These are phyloP conservation scores for Enoplosus armatus DNA, from an alignment of 2,797 vertebrate genomes.

Conservation along the genomic window DNA sequence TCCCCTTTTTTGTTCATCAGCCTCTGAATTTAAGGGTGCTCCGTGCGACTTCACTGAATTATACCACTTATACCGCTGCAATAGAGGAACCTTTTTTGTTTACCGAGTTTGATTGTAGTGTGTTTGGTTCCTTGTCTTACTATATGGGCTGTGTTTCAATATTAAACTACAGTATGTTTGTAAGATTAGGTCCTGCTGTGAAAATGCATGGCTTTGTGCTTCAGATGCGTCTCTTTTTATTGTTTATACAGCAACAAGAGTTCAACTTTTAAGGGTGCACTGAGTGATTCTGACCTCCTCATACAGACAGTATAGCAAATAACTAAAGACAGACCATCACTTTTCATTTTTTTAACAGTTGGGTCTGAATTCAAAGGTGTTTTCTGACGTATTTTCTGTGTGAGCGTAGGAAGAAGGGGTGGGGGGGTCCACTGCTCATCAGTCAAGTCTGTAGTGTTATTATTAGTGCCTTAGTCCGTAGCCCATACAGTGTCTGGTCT, in stretches of 20 bases:
- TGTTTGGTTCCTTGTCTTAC: slow-evolving; percentile 62
- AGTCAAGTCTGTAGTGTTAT: slow-evolving; percentile 76
- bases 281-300: slow-evolving; percentile 48
- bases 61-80: slow-evolving; percentile 56
- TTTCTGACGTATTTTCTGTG: slow-evolving; percentile 43
- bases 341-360: slow-evolving; percentile 10
- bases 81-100: slow-evolving; percentile 65
- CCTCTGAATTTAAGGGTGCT: slow-evolving; percentile 49
- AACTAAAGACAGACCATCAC: slow-evolving; percentile 24
- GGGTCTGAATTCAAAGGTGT: slow-evolving; percentile 44
- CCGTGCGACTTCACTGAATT: slow-evolving; percentile 46
- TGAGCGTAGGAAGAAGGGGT: neutral
- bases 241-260: slow-evolving; percentile 14
- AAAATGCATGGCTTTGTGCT: slow-evolving; percentile 79
- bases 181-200: slow-evolving; percentile 68
- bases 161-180: slow-evolving; percentile 47
- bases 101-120: slow-evolving; percentile 67
- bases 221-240: slow-evolving; percentile 41
- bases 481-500: slow-evolving; percentile 72
- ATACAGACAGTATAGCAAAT: slow-evolving; percentile 22
- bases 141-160: slow-evolving; percentile 55
- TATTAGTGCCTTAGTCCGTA: slow-evolving; percentile 86
- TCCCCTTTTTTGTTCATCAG: slow-evolving; percentile 1
- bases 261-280: slow-evolving; percentile 29
- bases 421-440: slow-evolving; percentile 57